Conservation (phyloP, 2,113 vertebrate genomes). For the Anolis sagrei region DNA sequence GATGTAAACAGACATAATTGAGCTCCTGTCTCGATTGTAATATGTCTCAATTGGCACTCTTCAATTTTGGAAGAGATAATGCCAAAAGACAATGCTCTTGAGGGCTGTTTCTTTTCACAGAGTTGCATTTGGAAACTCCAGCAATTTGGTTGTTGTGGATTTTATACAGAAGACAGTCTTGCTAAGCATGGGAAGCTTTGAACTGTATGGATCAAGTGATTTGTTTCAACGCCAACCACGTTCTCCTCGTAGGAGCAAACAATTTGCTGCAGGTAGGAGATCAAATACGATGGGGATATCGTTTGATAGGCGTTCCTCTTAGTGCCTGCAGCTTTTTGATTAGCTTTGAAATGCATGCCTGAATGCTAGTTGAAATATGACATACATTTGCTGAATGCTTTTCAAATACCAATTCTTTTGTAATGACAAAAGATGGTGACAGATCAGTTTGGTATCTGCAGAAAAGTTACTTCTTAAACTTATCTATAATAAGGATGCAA, state of each 20-base stretch:
- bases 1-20: too few relatives aligned
- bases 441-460: conserved; percentile 41
- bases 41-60: not conserved
- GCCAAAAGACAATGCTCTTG: conserved; percentile 23
- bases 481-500: conserved; percentile 47
- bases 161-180: conserved; percentile 94
- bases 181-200: conserved; percentile 91
- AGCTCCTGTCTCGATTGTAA: not conserved
- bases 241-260: conserved; percentile 94
- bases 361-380: conserved; percentile 35
- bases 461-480: conserved; percentile 61
- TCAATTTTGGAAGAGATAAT: not conserved
- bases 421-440: conserved; percentile 16
- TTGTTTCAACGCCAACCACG: conserved; percentile 93
- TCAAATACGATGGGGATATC: conserved; percentile 32
- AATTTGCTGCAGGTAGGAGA: conserved; percentile 93
- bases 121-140: conserved; percentile 95
- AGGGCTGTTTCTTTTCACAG: conserved; percentile 71
- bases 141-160: conserved; percentile 93
- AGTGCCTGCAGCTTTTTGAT: conserved; percentile 68
- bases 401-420: not conserved
- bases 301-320: conserved; percentile 54
- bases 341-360: conserved; percentile 69
- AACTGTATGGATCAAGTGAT: conserved; percentile 90
- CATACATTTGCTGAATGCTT: conserved; percentile 18